A percentile compares a stretch with the other conserved stretches of the same genome.
Evolutionary conservation across 2,888 invertebrate genomes (phyloP).

Genomic region (Eristalis tenax): DNA sequence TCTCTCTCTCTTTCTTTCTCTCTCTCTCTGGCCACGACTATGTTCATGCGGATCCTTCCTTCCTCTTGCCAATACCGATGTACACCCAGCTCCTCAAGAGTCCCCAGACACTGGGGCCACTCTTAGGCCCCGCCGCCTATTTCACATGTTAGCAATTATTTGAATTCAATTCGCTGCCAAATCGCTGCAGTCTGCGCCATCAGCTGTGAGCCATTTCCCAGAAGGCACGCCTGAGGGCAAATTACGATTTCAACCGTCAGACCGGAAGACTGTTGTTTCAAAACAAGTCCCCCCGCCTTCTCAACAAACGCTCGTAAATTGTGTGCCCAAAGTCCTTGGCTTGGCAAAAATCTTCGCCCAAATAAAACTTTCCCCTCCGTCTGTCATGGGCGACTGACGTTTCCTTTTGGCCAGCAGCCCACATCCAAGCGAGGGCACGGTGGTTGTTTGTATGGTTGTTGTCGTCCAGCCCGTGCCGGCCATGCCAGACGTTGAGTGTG

Average conservation of each 20-base stretch:
- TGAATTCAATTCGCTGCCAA: too few relatives aligned
- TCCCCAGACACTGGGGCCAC: too few relatives aligned
- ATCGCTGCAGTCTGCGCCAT: too few relatives aligned
- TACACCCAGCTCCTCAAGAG: too few relatives aligned
- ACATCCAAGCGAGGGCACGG: not conserved
- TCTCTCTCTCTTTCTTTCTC: too few relatives aligned
- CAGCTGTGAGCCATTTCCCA: too few relatives aligned
- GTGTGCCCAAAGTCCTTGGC: not conserved
- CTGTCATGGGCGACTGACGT: not conserved
- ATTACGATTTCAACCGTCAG: not conserved
- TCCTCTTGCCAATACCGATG: too few relatives aligned
- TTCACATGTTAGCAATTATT: too few relatives aligned
- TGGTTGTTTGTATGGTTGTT: not conserved
- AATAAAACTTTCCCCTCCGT: not conserved
- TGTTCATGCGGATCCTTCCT: too few relatives aligned
- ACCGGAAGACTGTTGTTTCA: not conserved
- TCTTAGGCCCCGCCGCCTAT: too few relatives aligned
- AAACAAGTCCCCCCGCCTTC: not conserved
- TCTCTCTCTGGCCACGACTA: too few relatives aligned
- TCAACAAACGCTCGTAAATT: not conserved
- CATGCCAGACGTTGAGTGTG: not conserved
- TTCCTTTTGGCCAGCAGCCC: not conserved
- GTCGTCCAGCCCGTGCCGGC: not conserved
- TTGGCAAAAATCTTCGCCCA: not conserved
- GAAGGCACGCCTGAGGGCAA: not conserved